Evolutionary conservation across 2,113 vertebrate genomes (phyloP).

Genomic region (Amazona guildingii): DNA sequence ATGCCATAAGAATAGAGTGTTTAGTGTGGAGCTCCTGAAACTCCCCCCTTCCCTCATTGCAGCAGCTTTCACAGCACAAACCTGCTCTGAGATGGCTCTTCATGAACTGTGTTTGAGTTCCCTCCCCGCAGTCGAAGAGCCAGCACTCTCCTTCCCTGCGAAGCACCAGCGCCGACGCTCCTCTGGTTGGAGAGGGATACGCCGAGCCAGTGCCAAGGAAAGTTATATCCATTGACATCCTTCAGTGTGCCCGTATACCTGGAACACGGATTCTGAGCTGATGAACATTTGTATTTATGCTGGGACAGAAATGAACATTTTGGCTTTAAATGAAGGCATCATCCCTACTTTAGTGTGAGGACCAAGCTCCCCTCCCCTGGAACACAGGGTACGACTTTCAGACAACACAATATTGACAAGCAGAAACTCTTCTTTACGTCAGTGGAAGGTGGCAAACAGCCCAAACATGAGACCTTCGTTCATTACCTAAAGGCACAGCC

Average conservation of each 20-base stretch:
- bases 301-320: not conserved
- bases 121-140: conserved; percentile 97
- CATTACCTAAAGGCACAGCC: not conserved
- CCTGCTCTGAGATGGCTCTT: conserved; percentile 86
- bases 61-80: not conserved
- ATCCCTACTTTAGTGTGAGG: accelerated
- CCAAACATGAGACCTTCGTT: not conserved
- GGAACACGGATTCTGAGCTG: not conserved
- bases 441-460: not conserved
- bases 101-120: conserved; percentile 93
- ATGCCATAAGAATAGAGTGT: accelerated
- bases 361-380: not conserved
- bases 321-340: not conserved
- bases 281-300: accelerated
- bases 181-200: conserved; percentile 84
- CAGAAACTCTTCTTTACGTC: not conserved
- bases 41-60: not conserved
- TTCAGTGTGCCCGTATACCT: not conserved
- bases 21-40: accelerated
- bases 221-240: conserved; percentile 89
- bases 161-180: conserved; percentile 86
- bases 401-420: not conserved
- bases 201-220: conserved; percentile 92
- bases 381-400: not conserved
- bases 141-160: conserved; percentile 87